These are phyloP conservation scores for Timema podura DNA, from an alignment of 2,888 invertebrate genomes.

Conservation along the genomic window DNA sequence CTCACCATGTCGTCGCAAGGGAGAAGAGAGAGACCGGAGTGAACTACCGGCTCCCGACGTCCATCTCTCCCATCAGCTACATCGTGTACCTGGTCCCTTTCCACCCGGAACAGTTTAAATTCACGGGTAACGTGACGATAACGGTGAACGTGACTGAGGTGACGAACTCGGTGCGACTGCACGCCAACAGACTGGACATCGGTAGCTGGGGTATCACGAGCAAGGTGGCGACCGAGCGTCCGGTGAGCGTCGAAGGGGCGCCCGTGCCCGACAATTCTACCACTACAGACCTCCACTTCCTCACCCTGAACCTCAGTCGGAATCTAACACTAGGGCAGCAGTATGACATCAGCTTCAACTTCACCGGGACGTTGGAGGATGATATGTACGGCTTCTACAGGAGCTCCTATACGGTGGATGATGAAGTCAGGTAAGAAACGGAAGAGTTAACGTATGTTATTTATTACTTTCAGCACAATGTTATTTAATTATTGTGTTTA, in stretches of 20 bases:
- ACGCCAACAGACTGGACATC: conserved; percentile 51
- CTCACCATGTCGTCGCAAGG: too few species aligned
- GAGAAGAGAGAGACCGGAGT: too few species aligned
- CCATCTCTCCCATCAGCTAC: conserved; percentile 22
- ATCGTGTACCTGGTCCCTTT: conserved; percentile 25
- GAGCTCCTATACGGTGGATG: conserved; percentile 42
- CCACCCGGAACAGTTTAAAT: conserved; percentile 19
- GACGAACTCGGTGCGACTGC: conserved; percentile 16
- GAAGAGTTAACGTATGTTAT: too few species aligned
- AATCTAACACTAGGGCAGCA: conserved; percentile 42
- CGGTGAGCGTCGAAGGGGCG: not conserved
- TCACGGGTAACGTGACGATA: conserved; percentile 23
- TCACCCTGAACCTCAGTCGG: conserved; percentile 47
- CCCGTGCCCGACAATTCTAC: conserved; percentile 42
- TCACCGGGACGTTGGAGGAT: conserved; percentile 52
- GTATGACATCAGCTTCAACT: conserved; percentile 54
- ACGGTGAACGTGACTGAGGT: not conserved
- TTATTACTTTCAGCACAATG: too few species aligned
- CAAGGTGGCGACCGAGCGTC: not conserved
- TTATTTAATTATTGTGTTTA: too few species aligned
- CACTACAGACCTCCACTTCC: conserved; percentile 53
- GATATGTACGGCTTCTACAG: conserved; percentile 58
- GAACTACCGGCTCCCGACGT: conserved; percentile 20
- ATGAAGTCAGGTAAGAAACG: conserved; percentile 37
- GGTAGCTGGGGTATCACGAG: conserved; percentile 45